Percentiles rank a stretch among this genome's conserved stretches.
Evolutionary conservation across 2,888 invertebrate genomes (phyloP).

Genomic region (Drosophila phalerata): DNA sequence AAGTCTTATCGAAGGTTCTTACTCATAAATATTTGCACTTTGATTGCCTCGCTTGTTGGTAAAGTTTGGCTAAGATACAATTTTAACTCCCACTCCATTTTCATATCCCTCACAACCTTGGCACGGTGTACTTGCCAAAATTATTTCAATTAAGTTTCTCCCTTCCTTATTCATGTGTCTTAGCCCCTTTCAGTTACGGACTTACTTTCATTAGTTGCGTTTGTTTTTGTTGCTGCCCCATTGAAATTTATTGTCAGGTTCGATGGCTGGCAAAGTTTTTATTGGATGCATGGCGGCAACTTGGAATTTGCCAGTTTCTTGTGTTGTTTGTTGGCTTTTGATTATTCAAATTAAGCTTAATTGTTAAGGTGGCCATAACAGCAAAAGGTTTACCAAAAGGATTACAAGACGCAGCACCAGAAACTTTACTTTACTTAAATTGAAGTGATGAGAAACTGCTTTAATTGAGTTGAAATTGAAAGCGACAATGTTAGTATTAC

Average conservation of each 20-base stretch:
- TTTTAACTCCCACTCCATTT: slow-evolving; percentile 1
- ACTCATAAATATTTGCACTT: slow-evolving; percentile 49
- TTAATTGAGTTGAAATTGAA: neutral
- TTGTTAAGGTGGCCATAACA: slow-evolving; percentile 72
- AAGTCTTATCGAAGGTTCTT: neutral
- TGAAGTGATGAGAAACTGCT: neutral
- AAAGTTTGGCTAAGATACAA: slow-evolving; percentile 44
- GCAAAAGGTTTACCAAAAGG: slow-evolving; percentile 22
- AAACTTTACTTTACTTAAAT: neutral
- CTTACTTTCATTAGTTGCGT: slow-evolving; percentile 72
- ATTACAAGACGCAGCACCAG: neutral
- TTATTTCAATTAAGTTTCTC: slow-evolving; percentile 78
- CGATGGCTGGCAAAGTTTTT: slow-evolving; percentile 75
- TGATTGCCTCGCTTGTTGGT: slow-evolving; percentile 67
- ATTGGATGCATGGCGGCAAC: slow-evolving; percentile 57
- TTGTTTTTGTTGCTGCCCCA: slow-evolving; percentile 60
- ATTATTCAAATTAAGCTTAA: slow-evolving; percentile 77
- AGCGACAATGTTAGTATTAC: no score
- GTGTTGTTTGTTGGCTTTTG: slow-evolving; percentile 75
- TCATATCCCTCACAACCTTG: slow-evolving; percentile 16
- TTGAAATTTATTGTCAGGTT: slow-evolving; percentile 76
- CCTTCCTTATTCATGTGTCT: neutral
- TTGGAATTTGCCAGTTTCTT: slow-evolving; percentile 45
- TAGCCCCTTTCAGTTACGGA: slow-evolving; percentile 15
- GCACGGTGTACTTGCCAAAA: slow-evolving; percentile 49